These are phyloP conservation scores for Philopedon plagiatum DNA, from an alignment of 2,888 invertebrate genomes.

Conservation along the genomic window DNA sequence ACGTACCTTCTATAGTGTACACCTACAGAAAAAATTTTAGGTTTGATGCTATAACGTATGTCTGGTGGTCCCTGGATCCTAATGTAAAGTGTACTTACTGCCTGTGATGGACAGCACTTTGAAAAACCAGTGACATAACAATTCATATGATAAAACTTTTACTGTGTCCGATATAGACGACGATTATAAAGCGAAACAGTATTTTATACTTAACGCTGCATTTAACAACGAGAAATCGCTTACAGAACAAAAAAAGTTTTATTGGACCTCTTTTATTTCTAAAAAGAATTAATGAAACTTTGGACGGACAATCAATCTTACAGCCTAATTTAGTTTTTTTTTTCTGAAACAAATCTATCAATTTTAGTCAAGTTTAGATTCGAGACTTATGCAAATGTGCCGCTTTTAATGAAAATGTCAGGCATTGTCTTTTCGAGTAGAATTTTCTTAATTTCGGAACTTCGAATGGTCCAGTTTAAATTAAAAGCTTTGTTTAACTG, in stretches of 20 bases:
- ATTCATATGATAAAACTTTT: no score
- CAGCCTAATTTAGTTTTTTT: constrained; percentile 34
- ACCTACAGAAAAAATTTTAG: no score
- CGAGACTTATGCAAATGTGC: constrained; percentile 30
- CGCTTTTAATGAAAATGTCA: constrained; percentile 41
- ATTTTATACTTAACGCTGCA: constrained; percentile 4
- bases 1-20: no score
- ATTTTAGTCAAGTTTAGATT: constrained; percentile 30
- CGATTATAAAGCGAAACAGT: background rate
- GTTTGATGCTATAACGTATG: no score
- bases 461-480: constrained; percentile 27
- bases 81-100: no score
- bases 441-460: constrained; percentile 23
- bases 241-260: constrained; percentile 7
- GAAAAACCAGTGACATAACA: no score
- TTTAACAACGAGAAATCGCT: background rate
- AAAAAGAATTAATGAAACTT: constrained; percentile 28
- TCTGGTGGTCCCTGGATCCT: no score
- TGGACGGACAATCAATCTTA: constrained; percentile 28
- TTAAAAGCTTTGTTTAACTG: background rate
- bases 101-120: no score
- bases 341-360: constrained; percentile 41
- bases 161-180: no score
- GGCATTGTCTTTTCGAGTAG: constrained; percentile 18
- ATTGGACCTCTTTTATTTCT: constrained; percentile 10